Percentiles rank a stretch among this genome's conserved stretches.
Evolutionary conservation across 1,140 invertebrate species (phyloP).

Genomic region (Chironomus tepperi): DNA sequence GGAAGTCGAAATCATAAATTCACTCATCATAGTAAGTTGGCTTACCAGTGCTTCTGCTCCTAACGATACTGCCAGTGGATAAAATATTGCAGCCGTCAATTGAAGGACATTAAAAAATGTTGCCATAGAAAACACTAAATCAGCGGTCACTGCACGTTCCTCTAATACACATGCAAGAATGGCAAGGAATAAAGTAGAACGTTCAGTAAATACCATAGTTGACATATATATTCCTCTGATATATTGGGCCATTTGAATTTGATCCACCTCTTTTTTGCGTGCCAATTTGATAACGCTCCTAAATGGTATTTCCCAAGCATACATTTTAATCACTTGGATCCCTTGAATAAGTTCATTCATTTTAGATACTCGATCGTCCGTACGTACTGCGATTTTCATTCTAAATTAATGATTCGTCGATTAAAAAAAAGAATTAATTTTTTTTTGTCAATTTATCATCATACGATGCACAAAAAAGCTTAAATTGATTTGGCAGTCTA

Average conservation of each 20-base stretch:
- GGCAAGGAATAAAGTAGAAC: conserved; percentile 63
- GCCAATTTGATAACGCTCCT: conserved; percentile 45
- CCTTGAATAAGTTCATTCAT: conserved; percentile 71
- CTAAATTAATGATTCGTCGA: conserved; percentile 31
- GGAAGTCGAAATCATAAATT: no score
- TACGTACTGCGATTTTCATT: conserved; percentile 47
- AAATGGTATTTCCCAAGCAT: conserved; percentile 66
- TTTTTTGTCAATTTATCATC: no score
- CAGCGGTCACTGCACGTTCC: conserved; percentile 56
- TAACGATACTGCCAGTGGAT: conserved; percentile 61
- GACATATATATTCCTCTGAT: conserved; percentile 58
- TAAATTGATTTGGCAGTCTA: neutral
- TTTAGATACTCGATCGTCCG: conserved; percentile 64
- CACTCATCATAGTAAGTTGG: neutral
- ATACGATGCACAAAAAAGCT: no score
- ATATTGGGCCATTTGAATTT: conserved; percentile 58
- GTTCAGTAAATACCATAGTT: conserved; percentile 58
- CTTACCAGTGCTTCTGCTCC: conserved; percentile 52
- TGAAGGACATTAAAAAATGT: conserved; percentile 62
- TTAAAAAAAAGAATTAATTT: no score
- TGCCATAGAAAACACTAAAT: conserved; percentile 60
- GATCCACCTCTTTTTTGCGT: conserved; percentile 53
- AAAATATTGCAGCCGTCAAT: conserved; percentile 54
- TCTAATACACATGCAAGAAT: conserved; percentile 58
- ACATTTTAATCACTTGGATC: conserved; percentile 72